Evolutionary conservation across 2,797 vertebrate genomes (phyloP).

Genomic region (Erpetoichthys calabaricus): DNA sequence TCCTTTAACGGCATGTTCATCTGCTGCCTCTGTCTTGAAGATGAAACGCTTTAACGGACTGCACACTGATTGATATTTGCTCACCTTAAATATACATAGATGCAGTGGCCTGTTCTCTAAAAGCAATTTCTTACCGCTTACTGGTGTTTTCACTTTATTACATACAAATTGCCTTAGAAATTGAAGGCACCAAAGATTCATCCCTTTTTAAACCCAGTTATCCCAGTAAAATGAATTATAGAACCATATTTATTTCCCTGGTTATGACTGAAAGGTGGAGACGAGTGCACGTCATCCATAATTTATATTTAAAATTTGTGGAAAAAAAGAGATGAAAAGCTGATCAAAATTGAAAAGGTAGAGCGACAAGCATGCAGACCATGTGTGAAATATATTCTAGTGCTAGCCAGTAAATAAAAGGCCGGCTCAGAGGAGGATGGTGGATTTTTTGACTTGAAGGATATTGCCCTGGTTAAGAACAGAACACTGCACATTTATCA

Average conservation of each 20-base stretch:
- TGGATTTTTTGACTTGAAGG: no score
- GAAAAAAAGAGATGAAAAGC: not conserved
- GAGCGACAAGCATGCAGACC: not conserved
- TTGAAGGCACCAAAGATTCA: not conserved
- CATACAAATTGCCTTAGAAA: not conserved
- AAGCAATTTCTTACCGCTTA: constrained; percentile 1
- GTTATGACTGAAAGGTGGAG: not conserved
- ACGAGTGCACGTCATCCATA: constrained; percentile 1
- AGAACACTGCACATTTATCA: no score
- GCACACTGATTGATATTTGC: no score
- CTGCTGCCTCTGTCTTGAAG: no score
- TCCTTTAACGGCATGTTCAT: no score
- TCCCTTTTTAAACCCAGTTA: not conserved
- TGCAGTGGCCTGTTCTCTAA: not conserved
- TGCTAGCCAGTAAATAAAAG: not conserved
- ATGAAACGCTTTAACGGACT: no score
- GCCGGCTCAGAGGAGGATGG: no score
- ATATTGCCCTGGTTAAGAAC: no score
- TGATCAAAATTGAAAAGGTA: not conserved
- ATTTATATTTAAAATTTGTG: constrained; percentile 1
- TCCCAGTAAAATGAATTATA: constrained; percentile 1
- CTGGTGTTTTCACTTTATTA: not conserved
- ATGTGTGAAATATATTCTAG: constrained; percentile 5
- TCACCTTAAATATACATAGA: not conserved
- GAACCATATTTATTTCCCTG: not conserved